Conservation (phyloP, 64 coral and sea anemone genomes). For the Montipora foliosa region DNA sequence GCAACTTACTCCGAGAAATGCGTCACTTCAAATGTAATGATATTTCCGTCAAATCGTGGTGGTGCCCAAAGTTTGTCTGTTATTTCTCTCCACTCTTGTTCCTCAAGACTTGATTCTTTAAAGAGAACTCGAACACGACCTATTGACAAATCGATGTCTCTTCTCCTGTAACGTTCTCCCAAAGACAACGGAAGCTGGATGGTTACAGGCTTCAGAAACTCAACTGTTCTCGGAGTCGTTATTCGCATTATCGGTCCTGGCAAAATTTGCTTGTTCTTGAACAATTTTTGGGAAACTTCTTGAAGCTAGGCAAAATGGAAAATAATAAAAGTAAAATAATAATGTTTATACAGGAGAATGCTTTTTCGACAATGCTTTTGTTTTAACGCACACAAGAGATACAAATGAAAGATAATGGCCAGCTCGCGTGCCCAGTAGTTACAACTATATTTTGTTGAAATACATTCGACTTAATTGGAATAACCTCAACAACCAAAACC, state of each 20-base stretch:
- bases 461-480: too few species aligned
- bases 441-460: too few species aligned
- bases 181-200: slow-evolving; percentile 14
- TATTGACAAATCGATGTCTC: neutral
- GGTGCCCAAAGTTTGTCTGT: neutral
- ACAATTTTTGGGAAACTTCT: too few species aligned
- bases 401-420: too few species aligned
- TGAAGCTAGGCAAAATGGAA: too few species aligned
- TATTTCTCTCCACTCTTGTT: slow-evolving; percentile 7
- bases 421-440: too few species aligned
- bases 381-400: too few species aligned
- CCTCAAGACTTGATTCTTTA: neutral
- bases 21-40: neutral
- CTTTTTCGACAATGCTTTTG: too few species aligned
- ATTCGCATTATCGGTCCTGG: slow-evolving; percentile 9
- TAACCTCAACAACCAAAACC: too few species aligned
- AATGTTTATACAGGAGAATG: too few species aligned
- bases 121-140: neutral
- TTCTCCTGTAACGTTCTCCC: neutral
- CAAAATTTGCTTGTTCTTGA: too few species aligned
- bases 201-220: slow-evolving; percentile 7
- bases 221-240: neutral
- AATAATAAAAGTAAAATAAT: too few species aligned
- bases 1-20: slow-evolving; percentile 22
- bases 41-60: neutral